A percentile compares a stretch with the other conserved stretches of the same genome.
Evolutionary conservation across 2,113 vertebrate genomes (phyloP).

Genomic region (Clarias magur): DNA sequence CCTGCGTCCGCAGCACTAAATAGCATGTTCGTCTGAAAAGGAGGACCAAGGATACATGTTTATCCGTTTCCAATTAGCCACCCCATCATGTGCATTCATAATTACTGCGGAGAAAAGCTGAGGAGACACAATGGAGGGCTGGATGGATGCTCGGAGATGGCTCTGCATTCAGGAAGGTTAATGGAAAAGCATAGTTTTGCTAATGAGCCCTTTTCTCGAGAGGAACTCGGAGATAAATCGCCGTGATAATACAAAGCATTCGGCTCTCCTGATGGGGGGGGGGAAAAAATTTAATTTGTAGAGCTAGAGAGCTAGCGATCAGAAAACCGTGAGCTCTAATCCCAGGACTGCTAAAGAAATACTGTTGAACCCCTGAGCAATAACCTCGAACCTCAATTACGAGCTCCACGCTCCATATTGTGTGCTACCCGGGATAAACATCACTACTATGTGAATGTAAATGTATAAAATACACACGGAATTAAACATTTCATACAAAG

Average conservation of each 20-base stretch:
- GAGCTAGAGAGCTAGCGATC: slow-evolving; percentile 21
- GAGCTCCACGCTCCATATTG: not conserved
- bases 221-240: slow-evolving; percentile 51
- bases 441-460: not conserved
- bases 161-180: slow-evolving; percentile 43
- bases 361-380: not conserved
- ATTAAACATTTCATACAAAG: not conserved
- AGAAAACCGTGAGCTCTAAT: slow-evolving; percentile 7
- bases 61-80: slow-evolving; percentile 68
- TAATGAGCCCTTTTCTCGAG: slow-evolving; percentile 48
- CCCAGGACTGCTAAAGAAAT: slow-evolving; percentile 22
- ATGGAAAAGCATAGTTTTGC: slow-evolving; percentile 50
- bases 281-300: slow-evolving; percentile 17
- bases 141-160: slow-evolving; percentile 39
- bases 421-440: not conserved
- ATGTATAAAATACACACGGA: not conserved
- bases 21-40: slow-evolving; percentile 69
- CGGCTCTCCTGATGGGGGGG: slow-evolving; percentile 16
- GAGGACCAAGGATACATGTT: slow-evolving; percentile 68
- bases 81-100: slow-evolving; percentile 65
- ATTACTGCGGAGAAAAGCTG: slow-evolving; percentile 50
- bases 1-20: slow-evolving; percentile 70
- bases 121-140: slow-evolving; percentile 36
- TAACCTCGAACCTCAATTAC: not conserved
- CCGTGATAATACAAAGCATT: slow-evolving; percentile 43